phyloP scores from a whole-genome alignment of 2,888 invertebrate genomes.

The Spisula solida region DNA sequence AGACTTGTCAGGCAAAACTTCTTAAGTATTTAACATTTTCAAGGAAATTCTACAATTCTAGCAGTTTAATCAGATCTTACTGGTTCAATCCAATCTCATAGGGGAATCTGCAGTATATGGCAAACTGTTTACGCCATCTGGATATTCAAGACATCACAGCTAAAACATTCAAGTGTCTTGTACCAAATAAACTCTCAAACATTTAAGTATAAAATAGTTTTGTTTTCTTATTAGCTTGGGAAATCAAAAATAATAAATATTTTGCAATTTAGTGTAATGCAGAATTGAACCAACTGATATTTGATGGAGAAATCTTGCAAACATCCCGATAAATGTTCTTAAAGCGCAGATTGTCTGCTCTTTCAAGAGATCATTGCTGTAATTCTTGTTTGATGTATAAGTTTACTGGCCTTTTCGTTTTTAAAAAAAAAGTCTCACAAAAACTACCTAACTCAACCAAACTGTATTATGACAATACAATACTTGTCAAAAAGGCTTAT shows the following conservation, averaged over 20 bases:
- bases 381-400: not conserved
- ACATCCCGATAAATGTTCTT: not conserved
- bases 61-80: not conserved
- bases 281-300: not conserved
- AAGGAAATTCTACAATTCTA: not conserved
- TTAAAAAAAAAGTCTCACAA: no score
- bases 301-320: not conserved
- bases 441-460: no score
- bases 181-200: not conserved
- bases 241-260: constrained; percentile 2
- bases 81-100: not conserved
- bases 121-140: not conserved
- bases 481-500: no score
- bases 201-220: not conserved
- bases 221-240: not conserved
- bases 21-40: not conserved
- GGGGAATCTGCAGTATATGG: not conserved
- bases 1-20: no score
- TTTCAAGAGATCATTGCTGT: not conserved
- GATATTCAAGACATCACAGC: not conserved
- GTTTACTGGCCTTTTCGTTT: not conserved
- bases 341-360: not conserved
- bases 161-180: not conserved
- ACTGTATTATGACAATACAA: no score
- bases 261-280: not conserved